Percentiles rank a stretch among this genome's conserved stretches.
These are phyloP conservation scores for Diarsia rubi DNA, from an alignment of 2,888 invertebrate genomes.

Conservation along the genomic window DNA sequence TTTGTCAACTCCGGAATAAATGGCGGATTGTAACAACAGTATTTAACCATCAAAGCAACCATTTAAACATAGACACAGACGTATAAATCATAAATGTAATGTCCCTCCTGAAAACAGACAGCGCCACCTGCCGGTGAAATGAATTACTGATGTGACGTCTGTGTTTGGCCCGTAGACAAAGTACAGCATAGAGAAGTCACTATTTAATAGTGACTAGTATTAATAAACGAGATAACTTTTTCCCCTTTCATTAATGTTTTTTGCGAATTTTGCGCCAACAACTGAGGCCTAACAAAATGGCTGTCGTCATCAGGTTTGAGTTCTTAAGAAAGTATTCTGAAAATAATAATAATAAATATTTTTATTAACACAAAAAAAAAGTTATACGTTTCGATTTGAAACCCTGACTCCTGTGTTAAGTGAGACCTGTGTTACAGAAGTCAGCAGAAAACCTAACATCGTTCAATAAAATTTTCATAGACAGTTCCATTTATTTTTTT, in stretches of 20 bases:
- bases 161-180: background rate
- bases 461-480: background rate
- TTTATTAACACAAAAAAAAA: too few species aligned
- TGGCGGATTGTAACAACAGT: conserved; percentile 18
- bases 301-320: background rate
- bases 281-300: background rate
- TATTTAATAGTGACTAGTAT: background rate
- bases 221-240: too few species aligned
- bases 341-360: too few species aligned
- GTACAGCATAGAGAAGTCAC: background rate
- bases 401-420: too few species aligned
- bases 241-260: too few species aligned
- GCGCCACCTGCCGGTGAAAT: conserved; percentile 52
- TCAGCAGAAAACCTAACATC: too few species aligned
- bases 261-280: background rate
- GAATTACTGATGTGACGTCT: conserved; percentile 52
- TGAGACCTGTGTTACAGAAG: too few species aligned
- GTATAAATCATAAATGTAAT: conserved; percentile 54
- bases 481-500: background rate
- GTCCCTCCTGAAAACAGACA: conserved; percentile 47
- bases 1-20: conserved; percentile 40
- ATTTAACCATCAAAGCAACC: conserved; percentile 49
- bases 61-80: conserved; percentile 28
- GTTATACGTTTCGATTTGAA: too few species aligned
- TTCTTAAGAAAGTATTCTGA: background rate